Percentiles rank a stretch among this genome's conserved stretches.
Conservation (phyloP, 2,113 vertebrate species). For the Anas platyrhynchos region DNA sequence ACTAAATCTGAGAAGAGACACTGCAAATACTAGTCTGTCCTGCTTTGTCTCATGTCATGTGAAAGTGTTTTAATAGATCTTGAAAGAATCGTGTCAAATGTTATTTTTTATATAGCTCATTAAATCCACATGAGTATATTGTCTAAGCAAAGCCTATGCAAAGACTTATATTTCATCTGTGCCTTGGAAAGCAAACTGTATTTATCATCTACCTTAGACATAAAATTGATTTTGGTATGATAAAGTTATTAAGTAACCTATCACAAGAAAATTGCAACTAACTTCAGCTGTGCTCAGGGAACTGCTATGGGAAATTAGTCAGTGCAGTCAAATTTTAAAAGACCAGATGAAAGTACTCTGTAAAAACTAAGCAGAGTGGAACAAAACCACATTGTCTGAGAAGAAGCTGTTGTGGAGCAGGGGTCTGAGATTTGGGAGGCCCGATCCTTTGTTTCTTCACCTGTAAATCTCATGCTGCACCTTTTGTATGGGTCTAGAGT, state of each 20-base stretch:
- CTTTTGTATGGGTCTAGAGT: background rate
- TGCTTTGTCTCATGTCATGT: background rate
- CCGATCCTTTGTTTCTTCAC: background rate
- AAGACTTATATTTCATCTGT: background rate
- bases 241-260: background rate
- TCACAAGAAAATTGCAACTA: background rate
- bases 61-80: background rate
- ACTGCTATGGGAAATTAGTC: background rate
- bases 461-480: background rate
- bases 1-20: background rate
- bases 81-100: background rate
- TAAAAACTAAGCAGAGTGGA: background rate
- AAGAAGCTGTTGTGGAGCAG: background rate
- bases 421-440: fast-evolving
- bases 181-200: background rate
- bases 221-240: background rate
- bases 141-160: background rate
- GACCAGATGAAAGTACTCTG: background rate
- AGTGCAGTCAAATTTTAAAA: background rate
- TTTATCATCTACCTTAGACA: background rate
- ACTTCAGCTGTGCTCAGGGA: background rate
- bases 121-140: background rate
- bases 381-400: background rate
- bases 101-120: background rate
- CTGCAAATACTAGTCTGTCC: background rate